Evolutionary conservation across 2,888 invertebrate species (phyloP).

Genomic region (Aricia artaxerxes): DNA sequence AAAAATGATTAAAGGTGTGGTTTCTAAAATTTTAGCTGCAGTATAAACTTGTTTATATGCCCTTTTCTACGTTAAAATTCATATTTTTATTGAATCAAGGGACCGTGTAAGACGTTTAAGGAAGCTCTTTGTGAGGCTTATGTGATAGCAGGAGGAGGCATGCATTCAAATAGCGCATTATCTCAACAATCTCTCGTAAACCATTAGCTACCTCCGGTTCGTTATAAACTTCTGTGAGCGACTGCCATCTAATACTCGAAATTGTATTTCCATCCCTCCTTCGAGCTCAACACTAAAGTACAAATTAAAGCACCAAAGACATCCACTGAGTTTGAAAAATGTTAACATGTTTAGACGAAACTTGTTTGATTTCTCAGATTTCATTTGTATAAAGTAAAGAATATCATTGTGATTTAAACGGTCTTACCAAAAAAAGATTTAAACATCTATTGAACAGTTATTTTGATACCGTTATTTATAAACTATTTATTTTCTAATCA

Average conservation of each 20-base stretch:
- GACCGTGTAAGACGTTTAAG: slow-evolving; percentile 13
- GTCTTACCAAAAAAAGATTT: too few relatives aligned
- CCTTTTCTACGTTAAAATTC: not conserved
- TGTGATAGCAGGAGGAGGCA: slow-evolving; percentile 30
- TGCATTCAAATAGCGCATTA: slow-evolving; percentile 42
- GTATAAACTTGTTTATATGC: not conserved
- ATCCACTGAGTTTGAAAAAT: not conserved
- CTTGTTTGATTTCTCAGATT: not conserved
- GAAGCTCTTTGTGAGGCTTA: slow-evolving; percentile 27
- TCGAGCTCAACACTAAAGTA: not conserved
- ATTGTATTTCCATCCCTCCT: not conserved
- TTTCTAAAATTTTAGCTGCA: not conserved
- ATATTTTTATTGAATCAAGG: slow-evolving; percentile 5
- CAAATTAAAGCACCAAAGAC: not conserved
- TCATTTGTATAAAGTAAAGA: not conserved
- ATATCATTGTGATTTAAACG: not conserved
- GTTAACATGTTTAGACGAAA: not conserved
- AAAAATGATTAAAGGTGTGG: not conserved
- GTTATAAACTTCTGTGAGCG: slow-evolving; percentile 35
- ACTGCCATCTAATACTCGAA: not conserved
- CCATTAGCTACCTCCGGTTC: slow-evolving; percentile 36
- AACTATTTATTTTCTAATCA: too few relatives aligned
- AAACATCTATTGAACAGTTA: too few relatives aligned
- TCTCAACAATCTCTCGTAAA: slow-evolving; percentile 37
- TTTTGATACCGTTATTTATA: too few relatives aligned